Conservation (phyloP, 2,113 vertebrate species). For the Pterocles orientalis region DNA sequence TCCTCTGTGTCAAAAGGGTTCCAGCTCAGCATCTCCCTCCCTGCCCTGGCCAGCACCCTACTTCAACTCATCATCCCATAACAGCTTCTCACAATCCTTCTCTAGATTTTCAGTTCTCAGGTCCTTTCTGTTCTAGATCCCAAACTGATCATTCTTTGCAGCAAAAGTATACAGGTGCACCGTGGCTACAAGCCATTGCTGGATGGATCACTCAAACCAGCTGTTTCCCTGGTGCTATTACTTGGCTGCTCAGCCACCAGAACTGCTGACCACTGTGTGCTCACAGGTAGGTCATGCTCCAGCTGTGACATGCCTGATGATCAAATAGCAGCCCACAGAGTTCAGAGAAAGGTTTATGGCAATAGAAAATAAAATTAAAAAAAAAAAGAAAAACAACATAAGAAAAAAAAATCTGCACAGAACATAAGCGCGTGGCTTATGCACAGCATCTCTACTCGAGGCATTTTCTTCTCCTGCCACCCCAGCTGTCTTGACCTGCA, state of each 20-base stretch:
- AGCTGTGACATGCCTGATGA: background rate
- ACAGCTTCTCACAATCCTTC: background rate
- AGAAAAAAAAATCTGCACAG: background rate
- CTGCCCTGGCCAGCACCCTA: background rate
- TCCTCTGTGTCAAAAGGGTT: background rate
- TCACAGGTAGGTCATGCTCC: background rate
- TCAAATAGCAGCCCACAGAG: background rate
- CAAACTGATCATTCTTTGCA: background rate
- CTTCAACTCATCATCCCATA: background rate
- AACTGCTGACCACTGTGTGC: background rate
- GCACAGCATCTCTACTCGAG: background rate
- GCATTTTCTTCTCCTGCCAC: background rate
- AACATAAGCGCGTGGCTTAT: background rate
- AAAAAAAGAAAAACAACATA: background rate
- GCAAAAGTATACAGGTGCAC: background rate
- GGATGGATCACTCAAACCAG: background rate
- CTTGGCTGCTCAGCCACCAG: background rate
- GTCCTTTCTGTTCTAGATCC: background rate
- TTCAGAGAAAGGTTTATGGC: background rate
- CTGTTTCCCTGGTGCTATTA: background rate
- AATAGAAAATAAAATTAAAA: background rate
- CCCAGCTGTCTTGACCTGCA: background rate
- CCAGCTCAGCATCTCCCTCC: background rate
- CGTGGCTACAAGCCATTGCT: background rate
- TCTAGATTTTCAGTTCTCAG: background rate